A percentile compares a stretch with the other conserved stretches of the same genome.
phyloP scores from a whole-genome alignment of 2,888 invertebrate species.

The Adelphocoris suturalis region DNA sequence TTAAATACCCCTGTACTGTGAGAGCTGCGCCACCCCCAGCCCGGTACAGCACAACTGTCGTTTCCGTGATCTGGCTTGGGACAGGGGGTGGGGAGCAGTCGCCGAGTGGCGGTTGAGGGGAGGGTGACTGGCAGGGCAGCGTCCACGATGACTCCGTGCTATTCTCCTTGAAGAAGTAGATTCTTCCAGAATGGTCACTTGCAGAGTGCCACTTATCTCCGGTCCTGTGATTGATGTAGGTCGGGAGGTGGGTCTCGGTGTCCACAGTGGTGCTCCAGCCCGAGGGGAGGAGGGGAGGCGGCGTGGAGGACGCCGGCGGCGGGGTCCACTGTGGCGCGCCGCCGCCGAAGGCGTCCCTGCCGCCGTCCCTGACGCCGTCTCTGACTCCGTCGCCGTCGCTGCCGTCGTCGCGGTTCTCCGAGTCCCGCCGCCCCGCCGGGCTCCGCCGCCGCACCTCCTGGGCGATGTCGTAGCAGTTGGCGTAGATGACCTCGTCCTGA shows the following conservation, averaged over 20 bases:
- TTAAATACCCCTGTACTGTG: too few relatives aligned
- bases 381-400: conserved; percentile 14
- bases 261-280: conserved; percentile 80
- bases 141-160: conserved; percentile 82
- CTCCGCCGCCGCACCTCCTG: conserved; percentile 66
- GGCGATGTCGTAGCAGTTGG: conserved; percentile 73
- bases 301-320: conserved; percentile 70
- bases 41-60: too few relatives aligned
- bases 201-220: conserved; percentile 83
- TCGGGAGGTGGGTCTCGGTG: conserved; percentile 78
- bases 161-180: conserved; percentile 81
- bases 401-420: conserved; percentile 47
- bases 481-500: conserved; percentile 73
- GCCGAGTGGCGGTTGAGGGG: conserved; percentile 52
- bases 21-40: too few relatives aligned
- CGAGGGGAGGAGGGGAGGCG: conserved; percentile 77
- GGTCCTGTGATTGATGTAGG: conserved; percentile 80
- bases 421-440: conserved; percentile 47
- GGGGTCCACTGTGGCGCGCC: conserved; percentile 31
- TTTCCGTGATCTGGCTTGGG: background rate
- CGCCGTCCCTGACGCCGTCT: background rate
- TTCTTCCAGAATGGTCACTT: conserved; percentile 81
- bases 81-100: conserved; percentile 43
- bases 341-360: background rate
- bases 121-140: conserved; percentile 78